Conservation (phyloP, 1,140 invertebrate genomes). For the Diabrotica undecimpunctata region DNA sequence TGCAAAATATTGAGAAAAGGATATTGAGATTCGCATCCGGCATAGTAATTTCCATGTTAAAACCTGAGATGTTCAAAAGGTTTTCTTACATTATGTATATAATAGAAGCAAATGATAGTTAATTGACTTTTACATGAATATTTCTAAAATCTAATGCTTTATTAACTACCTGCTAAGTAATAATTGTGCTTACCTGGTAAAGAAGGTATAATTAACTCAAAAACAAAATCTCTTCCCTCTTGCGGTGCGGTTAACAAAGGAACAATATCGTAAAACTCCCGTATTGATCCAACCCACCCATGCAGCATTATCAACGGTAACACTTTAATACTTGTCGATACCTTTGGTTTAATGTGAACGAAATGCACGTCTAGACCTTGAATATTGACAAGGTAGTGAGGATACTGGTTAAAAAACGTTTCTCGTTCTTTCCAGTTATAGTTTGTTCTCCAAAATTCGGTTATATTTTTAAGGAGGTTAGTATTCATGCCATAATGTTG, state of each 20-base stretch:
- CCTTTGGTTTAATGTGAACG: slow-evolving; percentile 61
- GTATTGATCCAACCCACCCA: slow-evolving; percentile 87
- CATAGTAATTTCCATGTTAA: no score
- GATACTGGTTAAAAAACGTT: slow-evolving; percentile 62
- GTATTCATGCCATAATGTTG: slow-evolving; percentile 79
- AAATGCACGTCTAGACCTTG: slow-evolving; percentile 74
- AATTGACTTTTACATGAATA: no score
- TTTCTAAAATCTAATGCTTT: no score
- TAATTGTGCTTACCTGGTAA: slow-evolving; percentile 57
- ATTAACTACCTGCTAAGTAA: no score
- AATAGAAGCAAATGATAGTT: no score
- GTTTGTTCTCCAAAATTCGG: slow-evolving; percentile 73
- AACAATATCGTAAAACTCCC: slow-evolving; percentile 82
- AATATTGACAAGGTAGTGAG: slow-evolving; percentile 70
- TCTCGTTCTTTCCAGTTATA: slow-evolving; percentile 74
- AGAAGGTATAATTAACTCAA: slow-evolving; percentile 75
- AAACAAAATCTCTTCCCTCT: slow-evolving; percentile 61
- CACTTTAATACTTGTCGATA: slow-evolving; percentile 53
- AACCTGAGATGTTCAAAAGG: no score
- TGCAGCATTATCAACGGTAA: slow-evolving; percentile 74
- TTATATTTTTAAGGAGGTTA: slow-evolving; percentile 60
- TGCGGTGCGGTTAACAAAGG: slow-evolving; percentile 62
- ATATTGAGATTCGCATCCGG: no score
- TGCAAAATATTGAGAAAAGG: no score
- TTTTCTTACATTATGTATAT: no score